Base-by-base conservation (phyloP, 2,113 vertebrate genomes). In the Nyctereutes procyonoides region DNA sequence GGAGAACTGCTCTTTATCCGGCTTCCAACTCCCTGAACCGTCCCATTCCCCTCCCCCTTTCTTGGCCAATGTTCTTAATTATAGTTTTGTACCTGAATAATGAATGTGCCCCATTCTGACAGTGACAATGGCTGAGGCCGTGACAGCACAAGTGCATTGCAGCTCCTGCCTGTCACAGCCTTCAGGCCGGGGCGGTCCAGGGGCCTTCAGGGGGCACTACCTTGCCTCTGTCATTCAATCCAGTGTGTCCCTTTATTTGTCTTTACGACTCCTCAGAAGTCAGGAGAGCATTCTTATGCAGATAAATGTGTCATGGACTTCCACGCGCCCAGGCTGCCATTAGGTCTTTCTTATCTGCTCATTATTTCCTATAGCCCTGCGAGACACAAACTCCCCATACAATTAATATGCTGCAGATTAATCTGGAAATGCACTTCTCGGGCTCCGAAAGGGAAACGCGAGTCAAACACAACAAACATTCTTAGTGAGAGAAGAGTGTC, bases 51-150 rank as follows among this genome's bases (percentile, higher is more conserved):
- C 96, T 97, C 96, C 98, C 93, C 96, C 77, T 38, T 96, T 97
- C 43, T 94, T 95, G 93, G 88, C 63, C 88, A 83, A 60, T 97
- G 97, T 98, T 95, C 84, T 97, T 90, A 89, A 84, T 96, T 97
- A 97, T 89, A 67, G 95, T 97, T 98, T 98, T 93, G 96, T 98
- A 97, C 98, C 97, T 98, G 93, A 97, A 96, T 51, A 98, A 69
- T 51, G 90, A 15, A 88, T 95, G 76, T 53, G 58, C 93, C 97
- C 32, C 88, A 8, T 96, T 98, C 96, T 97, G 98, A 98, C 97
- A 97, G 77, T 85, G 90, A 98, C 96, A 77, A 58, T 97, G 62
- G 95, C 97, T 93, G 67, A 80, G 86, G 88, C 26, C 38, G 8
- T 7, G 43, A 98, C 98, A 97, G 71, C 14, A 58, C 95, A 96